Evolutionary conservation across 2,888 invertebrate species (phyloP), one percentile per base, ranked within the genome.

Genomic region (Andrena dorsata): DNA sequence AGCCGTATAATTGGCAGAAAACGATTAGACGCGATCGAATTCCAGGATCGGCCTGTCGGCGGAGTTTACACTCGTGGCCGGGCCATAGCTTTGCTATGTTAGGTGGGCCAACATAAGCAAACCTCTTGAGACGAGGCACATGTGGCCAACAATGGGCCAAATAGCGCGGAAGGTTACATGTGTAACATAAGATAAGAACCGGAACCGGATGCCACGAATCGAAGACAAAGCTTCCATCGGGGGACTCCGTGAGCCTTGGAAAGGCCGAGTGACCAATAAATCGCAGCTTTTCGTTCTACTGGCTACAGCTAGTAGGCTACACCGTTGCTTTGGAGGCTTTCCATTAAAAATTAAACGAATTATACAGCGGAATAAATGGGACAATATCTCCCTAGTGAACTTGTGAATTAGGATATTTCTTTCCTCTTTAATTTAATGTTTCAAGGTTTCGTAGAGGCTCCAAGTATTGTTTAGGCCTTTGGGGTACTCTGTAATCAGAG

Each of bases 161-260:
- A 78, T 84, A 85, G 71, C 66, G 77, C 72, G 58, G 82, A 80
- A 80, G 84, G 85, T 86, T 83, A 85, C 88, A 90, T 86, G 86
- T 91, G 91, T 90, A 90, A 91, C 86, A 82, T 84, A 86, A 91
- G 91, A 92, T 91, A 92, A 92, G 89, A 83, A 87, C 91, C 92
- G 92, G 92, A 92, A 92, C 89, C 91, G 92, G 93, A 92, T 92
- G 91, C 85, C 82, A 82, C 53, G 77, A 83, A 79, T 73, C 73
- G 85, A 84, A 90, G 86, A 90, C 90, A 91, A 91, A 90, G 88
- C 85, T 75, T 76, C 61, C 20, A 35, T 8, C 20, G 63, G 66
- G 8, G 63, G 60, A 32, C 68, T 53, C 53, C 23, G 26, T 1
- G 69, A 70, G 69, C 47, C 63, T 58, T 74, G 51, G 51, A 47